phyloP scores from a whole-genome alignment of 2,113 vertebrate genomes.

The Coreoperca whiteheadi region DNA sequence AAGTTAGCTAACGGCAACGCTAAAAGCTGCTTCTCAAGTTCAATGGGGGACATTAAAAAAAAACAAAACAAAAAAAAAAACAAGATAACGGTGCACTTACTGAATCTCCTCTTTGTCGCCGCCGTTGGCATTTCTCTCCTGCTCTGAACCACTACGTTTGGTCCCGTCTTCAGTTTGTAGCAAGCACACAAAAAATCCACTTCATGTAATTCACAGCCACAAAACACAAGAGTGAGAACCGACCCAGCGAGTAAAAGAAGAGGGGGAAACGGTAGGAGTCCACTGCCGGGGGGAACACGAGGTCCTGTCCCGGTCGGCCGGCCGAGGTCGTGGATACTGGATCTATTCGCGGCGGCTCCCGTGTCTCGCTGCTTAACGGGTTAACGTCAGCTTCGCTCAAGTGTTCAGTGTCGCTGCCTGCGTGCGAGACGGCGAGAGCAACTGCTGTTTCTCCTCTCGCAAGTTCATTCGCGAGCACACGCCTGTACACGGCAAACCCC shows the following conservation, averaged over 20 bases:
- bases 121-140: conserved; percentile 81
- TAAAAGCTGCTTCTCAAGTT: conserved; percentile 60
- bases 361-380: conserved; percentile 43
- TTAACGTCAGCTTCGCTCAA: conserved; percentile 58
- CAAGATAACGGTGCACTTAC: conserved; percentile 77
- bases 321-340: conserved; percentile 61
- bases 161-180: conserved; percentile 66
- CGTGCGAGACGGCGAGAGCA: conserved; percentile 7
- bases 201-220: conserved; percentile 49
- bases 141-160: conserved; percentile 52
- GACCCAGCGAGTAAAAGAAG: conserved; percentile 8
- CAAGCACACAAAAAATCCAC: conserved; percentile 78
- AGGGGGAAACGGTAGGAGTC: conserved; percentile 45
- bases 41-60: conserved; percentile 21
- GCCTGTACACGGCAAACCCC: conserved; percentile 26
- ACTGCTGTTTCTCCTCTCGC: conserved; percentile 18
- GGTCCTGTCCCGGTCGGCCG: conserved; percentile 71
- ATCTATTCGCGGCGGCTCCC: conserved; percentile 71
- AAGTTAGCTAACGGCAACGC: conserved; percentile 39
- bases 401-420: conserved; percentile 45
- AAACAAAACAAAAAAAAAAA: too few relatives aligned
- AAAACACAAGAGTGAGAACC: conserved; percentile 42
- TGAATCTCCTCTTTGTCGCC: conserved; percentile 79
- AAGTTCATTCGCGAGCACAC: conserved; percentile 46
- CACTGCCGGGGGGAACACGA: conserved; percentile 65